These are phyloP conservation scores for Belonocnema kinseyi DNA, from an alignment of 1,140 invertebrate genomes.

Conservation along the genomic window DNA sequence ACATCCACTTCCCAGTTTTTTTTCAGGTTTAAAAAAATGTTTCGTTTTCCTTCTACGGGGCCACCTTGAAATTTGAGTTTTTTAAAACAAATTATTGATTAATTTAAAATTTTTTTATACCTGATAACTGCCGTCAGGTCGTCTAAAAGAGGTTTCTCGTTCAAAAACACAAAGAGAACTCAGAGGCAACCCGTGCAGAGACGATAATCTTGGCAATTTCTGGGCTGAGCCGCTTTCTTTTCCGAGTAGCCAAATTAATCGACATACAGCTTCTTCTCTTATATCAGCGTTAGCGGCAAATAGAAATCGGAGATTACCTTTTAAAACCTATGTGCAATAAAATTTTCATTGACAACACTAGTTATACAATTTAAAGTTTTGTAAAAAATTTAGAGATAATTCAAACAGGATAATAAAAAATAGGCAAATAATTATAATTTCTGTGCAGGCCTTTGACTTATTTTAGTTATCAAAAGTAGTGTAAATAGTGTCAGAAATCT, in stretches of 20 bases:
- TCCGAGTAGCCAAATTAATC: conserved; percentile 75
- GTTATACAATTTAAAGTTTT: no score
- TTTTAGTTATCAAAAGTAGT: no score
- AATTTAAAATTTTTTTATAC: conserved; percentile 36
- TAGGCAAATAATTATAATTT: no score
- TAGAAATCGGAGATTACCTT: conserved; percentile 75
- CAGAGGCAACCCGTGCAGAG: conserved; percentile 71
- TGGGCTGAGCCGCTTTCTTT: conserved; percentile 67
- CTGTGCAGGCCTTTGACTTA: no score
- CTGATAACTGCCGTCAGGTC: conserved; percentile 64
- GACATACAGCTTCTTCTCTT: conserved; percentile 74
- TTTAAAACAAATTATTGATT: no score
- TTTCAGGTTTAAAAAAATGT: no score
- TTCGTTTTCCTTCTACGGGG: no score
- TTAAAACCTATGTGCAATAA: conserved; percentile 69
- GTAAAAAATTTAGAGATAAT: no score
- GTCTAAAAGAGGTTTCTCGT: conserved; percentile 50
- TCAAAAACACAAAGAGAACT: conserved; percentile 70
- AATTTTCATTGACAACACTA: conserved; percentile 12
- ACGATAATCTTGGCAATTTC: conserved; percentile 73
- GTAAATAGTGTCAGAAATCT: no score
- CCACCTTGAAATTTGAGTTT: no score
- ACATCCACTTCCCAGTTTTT: no score
- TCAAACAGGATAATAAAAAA: no score
- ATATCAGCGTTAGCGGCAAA: conserved; percentile 67